These are phyloP conservation scores for Cataglyphis livida DNA, from an alignment of 2,888 invertebrate genomes.

Conservation along the genomic window DNA sequence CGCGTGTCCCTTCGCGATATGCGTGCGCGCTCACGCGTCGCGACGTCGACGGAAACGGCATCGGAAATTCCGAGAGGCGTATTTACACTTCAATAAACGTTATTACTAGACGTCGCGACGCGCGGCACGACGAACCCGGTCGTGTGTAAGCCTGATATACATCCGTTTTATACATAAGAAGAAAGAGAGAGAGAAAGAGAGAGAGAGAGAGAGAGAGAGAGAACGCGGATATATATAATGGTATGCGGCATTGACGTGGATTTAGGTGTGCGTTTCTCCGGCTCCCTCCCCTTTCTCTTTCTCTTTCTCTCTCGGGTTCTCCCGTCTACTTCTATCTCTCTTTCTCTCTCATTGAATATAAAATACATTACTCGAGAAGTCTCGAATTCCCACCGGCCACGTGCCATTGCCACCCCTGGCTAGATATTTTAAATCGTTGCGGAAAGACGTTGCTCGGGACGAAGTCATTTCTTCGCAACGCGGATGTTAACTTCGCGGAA, in stretches of 20 bases:
- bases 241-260: conserved; percentile 6
- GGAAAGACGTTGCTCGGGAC: conserved; percentile 56
- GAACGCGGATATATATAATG: conserved; percentile 14
- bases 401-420: conserved; percentile 61
- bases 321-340: conserved; percentile 20
- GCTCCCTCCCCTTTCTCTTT: not conserved
- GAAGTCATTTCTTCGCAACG: conserved; percentile 71
- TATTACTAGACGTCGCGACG: conserved; percentile 75
- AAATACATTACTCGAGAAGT: conserved; percentile 65
- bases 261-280: conserved; percentile 16
- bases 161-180: conserved; percentile 53
- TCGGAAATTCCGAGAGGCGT: conserved; percentile 75
- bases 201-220: not conserved
- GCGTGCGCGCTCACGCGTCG: conserved; percentile 52
- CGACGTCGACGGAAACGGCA: conserved; percentile 55
- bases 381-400: conserved; percentile 59
- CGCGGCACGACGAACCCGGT: conserved; percentile 11
- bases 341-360: conserved; percentile 61
- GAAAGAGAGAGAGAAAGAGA: not conserved
- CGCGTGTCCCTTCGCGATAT: conserved; percentile 43
- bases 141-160: conserved; percentile 60
- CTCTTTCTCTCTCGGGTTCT: conserved; percentile 15
- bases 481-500: conserved; percentile 68
- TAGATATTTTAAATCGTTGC: conserved; percentile 71
- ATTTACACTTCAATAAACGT: conserved; percentile 81